phyloP scores from a whole-genome alignment of 2,797 vertebrate genomes.

The Myiotriccus ornatus region DNA sequence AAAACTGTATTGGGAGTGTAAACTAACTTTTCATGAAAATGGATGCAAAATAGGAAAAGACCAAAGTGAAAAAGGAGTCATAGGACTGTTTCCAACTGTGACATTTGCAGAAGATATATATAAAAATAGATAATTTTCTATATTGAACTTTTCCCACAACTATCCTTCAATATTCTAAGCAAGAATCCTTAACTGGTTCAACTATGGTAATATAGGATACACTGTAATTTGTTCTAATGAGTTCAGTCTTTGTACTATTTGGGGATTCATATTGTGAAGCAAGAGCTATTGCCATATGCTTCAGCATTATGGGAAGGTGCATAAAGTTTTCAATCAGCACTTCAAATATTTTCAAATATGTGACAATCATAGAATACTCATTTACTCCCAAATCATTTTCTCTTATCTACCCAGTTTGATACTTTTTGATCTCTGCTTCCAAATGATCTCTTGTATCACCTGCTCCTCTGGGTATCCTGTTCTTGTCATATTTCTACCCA shows the following conservation, averaged over 20 bases:
- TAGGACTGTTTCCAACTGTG: not conserved
- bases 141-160: not conserved
- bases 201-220: not conserved
- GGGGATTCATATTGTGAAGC: not conserved
- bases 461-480: not conserved
- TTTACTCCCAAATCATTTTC: not conserved
- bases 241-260: not conserved
- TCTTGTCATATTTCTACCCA: not conserved
- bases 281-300: not conserved
- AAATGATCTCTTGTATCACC: not conserved
- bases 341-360: constrained; percentile 17
- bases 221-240: not conserved
- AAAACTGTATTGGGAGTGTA: not conserved
- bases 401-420: not conserved
- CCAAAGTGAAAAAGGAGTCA: not conserved
- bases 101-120: constrained; percentile 22
- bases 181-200: not conserved
- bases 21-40: not conserved
- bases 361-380: not conserved
- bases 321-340: not conserved
- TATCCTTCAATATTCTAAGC: not conserved
- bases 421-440: not conserved
- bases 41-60: not conserved
- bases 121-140: not conserved
- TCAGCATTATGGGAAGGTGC: not conserved